These are phyloP conservation scores for Pterostichus niger DNA, from an alignment of 2,888 invertebrate species.

Conservation along the genomic window DNA sequence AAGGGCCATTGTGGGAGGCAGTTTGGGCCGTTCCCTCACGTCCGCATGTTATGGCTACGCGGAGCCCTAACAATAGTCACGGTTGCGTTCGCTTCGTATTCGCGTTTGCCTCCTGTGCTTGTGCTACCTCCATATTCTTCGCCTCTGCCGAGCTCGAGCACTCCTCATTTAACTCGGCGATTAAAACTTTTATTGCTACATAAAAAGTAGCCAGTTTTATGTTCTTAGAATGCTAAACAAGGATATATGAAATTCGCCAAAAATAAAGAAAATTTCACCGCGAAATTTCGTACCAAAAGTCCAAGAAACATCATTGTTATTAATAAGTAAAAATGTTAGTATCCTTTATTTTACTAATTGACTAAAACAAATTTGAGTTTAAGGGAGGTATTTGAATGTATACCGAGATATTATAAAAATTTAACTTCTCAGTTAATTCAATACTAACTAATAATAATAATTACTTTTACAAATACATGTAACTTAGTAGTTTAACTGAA, in stretches of 20 bases:
- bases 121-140: conserved; percentile 30
- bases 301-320: too few relatives aligned
- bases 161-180: conserved; percentile 60
- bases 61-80: conserved; percentile 63
- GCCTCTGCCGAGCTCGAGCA: background rate
- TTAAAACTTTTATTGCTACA: conserved; percentile 64
- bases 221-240: conserved; percentile 65
- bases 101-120: conserved; percentile 24
- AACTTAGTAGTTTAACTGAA: too few relatives aligned
- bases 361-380: too few relatives aligned
- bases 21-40: conserved; percentile 55
- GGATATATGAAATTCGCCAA: conserved; percentile 38
- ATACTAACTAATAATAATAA: too few relatives aligned
- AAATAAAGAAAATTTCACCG: background rate
- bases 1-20: conserved; percentile 40
- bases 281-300: too few relatives aligned
- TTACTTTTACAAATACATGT: too few relatives aligned
- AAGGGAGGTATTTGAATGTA: too few relatives aligned
- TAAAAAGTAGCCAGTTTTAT: conserved; percentile 63
- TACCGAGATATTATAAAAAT: too few relatives aligned
- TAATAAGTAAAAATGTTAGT: too few relatives aligned
- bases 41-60: conserved; percentile 60
- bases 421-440: too few relatives aligned
- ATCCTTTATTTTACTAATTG: too few relatives aligned
- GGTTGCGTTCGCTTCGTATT: conserved; percentile 31